Base-by-base conservation (phyloP, 2,797 vertebrate genomes). In the Glyptemys insculpta region DNA sequence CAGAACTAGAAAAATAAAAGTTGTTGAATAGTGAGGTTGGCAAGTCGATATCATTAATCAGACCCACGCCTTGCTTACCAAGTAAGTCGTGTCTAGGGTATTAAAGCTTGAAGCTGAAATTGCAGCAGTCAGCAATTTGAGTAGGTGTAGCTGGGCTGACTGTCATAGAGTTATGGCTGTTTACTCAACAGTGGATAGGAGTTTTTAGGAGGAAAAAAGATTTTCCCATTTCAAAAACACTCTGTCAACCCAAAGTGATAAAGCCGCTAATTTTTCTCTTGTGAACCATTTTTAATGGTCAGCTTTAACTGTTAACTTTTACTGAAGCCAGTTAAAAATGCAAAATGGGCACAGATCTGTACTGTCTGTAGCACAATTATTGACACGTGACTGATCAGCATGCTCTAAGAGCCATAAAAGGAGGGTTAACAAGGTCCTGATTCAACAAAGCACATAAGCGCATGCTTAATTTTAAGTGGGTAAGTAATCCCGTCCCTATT, bases 81-180 rank as follows among this genome's bases (percentile, higher is more conserved):
- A 2, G 53, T 79, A 91, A 89, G 94, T 94, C 87, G 59, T 85
- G 94, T 90, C 96, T 74, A 79, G 90, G 87, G 90, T 88, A 87
- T 92, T 90, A 94, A 92, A 96, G 91, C 79, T 87, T 74, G 87
- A 94, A 96, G 94, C 95, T 91, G 89, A 93, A 94, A 86, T 84
- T 89, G 91, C 88, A 95, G 94, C 93, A 81, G 93, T 87, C 95
- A 92, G 96, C 94, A 91, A 97, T 88, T 74, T 80, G 92, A 97
- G 93, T 44, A n/a, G 74, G 54, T 6, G 92, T 91, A 89, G 95
- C 88, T 91, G 57, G 91, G 96, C 95, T 88, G 79, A 92, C 87
- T 87, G 90, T 83, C 41, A 49, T 81, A 93, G 94, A 97, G 97
- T 95, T 96, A 97, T 89, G 96, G 88, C 89, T 94, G 96, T 97